Conservation (phyloP, 2,113 vertebrate species). For the Talpa occidentalis region DNA sequence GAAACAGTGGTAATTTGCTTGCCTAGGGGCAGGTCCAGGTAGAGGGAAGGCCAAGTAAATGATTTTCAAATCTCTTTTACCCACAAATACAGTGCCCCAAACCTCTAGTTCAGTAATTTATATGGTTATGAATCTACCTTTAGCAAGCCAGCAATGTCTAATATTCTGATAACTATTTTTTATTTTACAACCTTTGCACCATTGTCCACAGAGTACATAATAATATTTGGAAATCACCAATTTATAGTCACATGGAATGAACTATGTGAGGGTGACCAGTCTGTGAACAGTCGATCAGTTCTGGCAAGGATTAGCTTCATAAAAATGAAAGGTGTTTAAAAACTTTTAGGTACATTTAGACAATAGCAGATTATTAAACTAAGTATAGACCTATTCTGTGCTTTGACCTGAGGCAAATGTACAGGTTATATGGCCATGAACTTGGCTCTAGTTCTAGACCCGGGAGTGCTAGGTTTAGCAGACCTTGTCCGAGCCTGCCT, state of each 20-base stretch:
- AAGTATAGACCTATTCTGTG: not conserved
- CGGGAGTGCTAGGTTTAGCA: not conserved
- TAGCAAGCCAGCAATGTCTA: not conserved
- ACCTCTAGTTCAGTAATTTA: not conserved
- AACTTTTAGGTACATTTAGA: not conserved
- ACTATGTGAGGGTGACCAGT: not conserved
- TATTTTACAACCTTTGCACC: not conserved
- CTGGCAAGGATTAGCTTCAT: not conserved
- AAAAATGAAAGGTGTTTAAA: not conserved
- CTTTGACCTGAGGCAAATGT: not conserved
- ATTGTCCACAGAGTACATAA: not conserved
- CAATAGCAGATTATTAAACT: not conserved
- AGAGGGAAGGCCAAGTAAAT: not conserved
- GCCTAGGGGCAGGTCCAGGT: not conserved
- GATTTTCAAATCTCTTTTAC: conserved; percentile 18
- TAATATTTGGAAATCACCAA: not conserved
- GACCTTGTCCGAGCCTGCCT: not conserved
- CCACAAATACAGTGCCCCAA: not conserved
- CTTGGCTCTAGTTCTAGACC: not conserved
- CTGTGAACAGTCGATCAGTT: not conserved
- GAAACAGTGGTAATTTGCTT: not conserved
- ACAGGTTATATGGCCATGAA: not conserved
- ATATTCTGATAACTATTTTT: not conserved
- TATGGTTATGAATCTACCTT: not conserved
- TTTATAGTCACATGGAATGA: not conserved